Base-by-base conservation (phyloP, 2,113 vertebrate species). In the Casuarius casuarius region DNA sequence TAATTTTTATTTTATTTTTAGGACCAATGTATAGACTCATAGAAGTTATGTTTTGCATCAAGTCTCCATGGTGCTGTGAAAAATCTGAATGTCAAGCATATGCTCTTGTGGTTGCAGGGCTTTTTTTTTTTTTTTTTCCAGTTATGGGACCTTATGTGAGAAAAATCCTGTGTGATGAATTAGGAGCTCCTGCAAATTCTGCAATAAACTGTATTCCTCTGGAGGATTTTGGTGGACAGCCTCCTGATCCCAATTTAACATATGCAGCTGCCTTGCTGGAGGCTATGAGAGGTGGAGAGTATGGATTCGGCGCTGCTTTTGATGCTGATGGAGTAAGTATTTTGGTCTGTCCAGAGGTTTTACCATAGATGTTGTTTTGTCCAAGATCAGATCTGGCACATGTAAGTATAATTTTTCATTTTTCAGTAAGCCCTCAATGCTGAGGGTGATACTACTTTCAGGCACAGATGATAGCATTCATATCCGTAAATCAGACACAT, bases 111-210 rank as follows among this genome's bases (percentile, higher is more conserved):
- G 91, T 52, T 94, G 22, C 68, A 94, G 72, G 71, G 22, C 73
- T 17, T 56, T 13, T 19, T 59, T 59, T 59, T 33, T 58, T 17
- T 59, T 33, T 10, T 33, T 59, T 33, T 10, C 19, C 90, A 99
- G 99, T 99, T 94, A 99, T 99, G 99, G 99, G 99, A 91, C 99
- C 99, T 38, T 99, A 99, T 31, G 99, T 99, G 76, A 99, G 99
- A 84, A 98, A 98, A 98, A 99, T 99, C 96, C 97, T 99, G 84
- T 99, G 99, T 94, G 99, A 99, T 90, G 99, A 99, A 93, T 89
- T 99, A 89, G 99, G 99, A 81, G 99, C 99, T 54, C 99, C 99
- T 23, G 99, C 99, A 76, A 99, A 99, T 97, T 99, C 99, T 84
- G 99, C 99, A 26, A 98, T 99, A 82, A 99, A 99, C 98, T 99